Evolutionary conservation across 1,140 invertebrate genomes (phyloP), one percentile per base, ranked within the genome.

Genomic region (Caenorhabditis remanei): DNA sequence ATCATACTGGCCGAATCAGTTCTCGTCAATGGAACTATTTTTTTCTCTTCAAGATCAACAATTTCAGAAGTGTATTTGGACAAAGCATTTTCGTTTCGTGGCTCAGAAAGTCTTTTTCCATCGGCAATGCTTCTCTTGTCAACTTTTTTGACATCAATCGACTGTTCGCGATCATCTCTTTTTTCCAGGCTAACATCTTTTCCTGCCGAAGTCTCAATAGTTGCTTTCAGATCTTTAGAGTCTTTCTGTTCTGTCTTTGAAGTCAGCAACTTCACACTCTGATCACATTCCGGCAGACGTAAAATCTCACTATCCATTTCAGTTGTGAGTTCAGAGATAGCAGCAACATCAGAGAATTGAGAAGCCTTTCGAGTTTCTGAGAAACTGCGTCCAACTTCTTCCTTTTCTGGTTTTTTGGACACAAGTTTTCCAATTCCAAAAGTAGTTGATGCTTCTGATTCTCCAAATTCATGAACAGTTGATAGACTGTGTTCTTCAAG

Each of bases 401-500:
- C 85, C 19, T 85, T 53, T 79, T 85, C 85, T 41, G 85, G 43
- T 48, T 67, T 50, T 24, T 63, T 71, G 4, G 63, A 19, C 24
- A 85, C 67, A 46, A 85, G 85, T 55, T 67, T 71, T 53, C 63
- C 85, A 24, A 85, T 53, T 53, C 63, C 63, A 19, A 65, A 71
- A 46, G 50, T 55, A 2, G 53, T 50, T 9, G 61, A 58, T 13
- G 75, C 46, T 43, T 83, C 55, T 6, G 50, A 71, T 46, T 87
- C 86, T 65, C 82, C 63, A 56, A 85, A 85, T 58, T 85, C 85
- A 8, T 67, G 85, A 53, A 85, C 71, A 21, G 71, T 79, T 3
- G 71, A 79, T 0, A 79, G 71, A 50, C 71, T 79, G 16, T n/a
- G 71, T 24, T 79, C 71, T 79, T 79, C 71, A n/a, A 79, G 71